These are phyloP conservation scores for Dolichotis patagonum DNA, from an alignment of 2,113 vertebrate species.

Conservation along the genomic window DNA sequence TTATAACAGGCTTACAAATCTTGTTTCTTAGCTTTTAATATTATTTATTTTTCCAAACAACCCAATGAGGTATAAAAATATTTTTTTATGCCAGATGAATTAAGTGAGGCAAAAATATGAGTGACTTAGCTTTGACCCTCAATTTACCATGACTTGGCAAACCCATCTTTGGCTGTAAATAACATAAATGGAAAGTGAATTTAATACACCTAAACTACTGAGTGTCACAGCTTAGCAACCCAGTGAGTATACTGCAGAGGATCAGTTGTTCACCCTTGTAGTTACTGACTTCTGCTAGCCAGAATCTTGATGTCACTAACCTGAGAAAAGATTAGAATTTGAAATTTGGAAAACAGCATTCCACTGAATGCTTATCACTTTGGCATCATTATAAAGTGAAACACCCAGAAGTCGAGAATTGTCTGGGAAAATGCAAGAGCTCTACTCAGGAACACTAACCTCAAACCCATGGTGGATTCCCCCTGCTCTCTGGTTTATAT, in stretches of 20 bases:
- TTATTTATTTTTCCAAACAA: not conserved
- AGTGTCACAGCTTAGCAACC: not conserved
- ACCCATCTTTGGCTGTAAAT: not conserved
- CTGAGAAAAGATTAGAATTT: not conserved
- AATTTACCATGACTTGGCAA: not conserved
- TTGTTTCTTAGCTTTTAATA: not conserved
- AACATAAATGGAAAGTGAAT: not conserved
- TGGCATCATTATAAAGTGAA: not conserved
- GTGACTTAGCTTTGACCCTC: not conserved
- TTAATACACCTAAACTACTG: not conserved
- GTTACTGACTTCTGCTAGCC: not conserved
- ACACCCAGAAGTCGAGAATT: not conserved
- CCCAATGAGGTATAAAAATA: not conserved
- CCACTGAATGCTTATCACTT: not conserved
- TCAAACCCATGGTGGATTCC: not conserved
- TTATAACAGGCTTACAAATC: not conserved
- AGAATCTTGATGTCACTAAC: too few species aligned
- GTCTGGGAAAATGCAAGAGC: not conserved
- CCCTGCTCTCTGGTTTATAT: not conserved
- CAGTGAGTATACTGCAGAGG: not conserved
- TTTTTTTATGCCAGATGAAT: conserved; percentile 14
- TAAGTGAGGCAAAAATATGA: not conserved
- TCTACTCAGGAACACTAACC: not conserved
- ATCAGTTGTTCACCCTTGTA: not conserved
- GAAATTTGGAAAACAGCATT: not conserved